phyloP scores from a whole-genome alignment of 2,888 invertebrate genomes.

The Ptychoptera albimana region DNA sequence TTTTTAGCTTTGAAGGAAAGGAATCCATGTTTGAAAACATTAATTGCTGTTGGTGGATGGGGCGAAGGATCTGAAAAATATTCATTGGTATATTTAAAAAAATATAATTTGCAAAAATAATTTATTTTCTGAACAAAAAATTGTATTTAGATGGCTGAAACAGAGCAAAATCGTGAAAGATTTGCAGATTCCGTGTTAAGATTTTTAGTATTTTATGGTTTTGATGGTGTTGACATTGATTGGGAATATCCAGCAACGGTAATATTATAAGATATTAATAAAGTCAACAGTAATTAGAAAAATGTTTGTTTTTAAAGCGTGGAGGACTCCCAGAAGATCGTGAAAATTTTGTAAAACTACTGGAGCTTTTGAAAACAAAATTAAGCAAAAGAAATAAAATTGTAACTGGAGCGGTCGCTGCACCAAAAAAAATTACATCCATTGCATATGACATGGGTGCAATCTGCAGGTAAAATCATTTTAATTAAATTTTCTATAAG shows the following conservation, averaged over 20 bases:
- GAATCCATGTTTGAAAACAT: conserved; percentile 28
- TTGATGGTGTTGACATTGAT: conserved; percentile 36
- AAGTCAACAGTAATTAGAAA: neutral
- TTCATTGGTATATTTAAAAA: conserved; percentile 22
- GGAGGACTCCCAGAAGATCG: conserved; percentile 29
- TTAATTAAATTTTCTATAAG: neutral
- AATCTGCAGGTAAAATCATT: conserved; percentile 22
- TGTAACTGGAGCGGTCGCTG: conserved; percentile 33
- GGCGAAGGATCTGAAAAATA: conserved; percentile 32
- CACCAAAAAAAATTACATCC: conserved; percentile 21
- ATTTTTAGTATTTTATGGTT: conserved; percentile 28
- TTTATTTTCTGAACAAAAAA: neutral
- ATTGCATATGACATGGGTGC: conserved; percentile 28
- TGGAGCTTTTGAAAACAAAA: conserved; percentile 26
- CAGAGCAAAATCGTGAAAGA: conserved; percentile 19
- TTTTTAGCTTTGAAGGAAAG: conserved; percentile 27
- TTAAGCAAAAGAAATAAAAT: conserved; percentile 26
- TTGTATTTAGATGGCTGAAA: conserved; percentile 28
- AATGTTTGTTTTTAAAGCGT: conserved; percentile 14
- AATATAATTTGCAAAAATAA: neutral
- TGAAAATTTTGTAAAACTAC: conserved; percentile 26
- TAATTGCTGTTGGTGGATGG: conserved; percentile 36
- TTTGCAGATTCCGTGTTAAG: conserved; percentile 31
- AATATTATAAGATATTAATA: neutral
- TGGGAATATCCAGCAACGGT: conserved; percentile 33